Evolutionary conservation across 2,797 vertebrate species (phyloP), one percentile per base, ranked within the genome.

Genomic region (Tapirus indicus): DNA sequence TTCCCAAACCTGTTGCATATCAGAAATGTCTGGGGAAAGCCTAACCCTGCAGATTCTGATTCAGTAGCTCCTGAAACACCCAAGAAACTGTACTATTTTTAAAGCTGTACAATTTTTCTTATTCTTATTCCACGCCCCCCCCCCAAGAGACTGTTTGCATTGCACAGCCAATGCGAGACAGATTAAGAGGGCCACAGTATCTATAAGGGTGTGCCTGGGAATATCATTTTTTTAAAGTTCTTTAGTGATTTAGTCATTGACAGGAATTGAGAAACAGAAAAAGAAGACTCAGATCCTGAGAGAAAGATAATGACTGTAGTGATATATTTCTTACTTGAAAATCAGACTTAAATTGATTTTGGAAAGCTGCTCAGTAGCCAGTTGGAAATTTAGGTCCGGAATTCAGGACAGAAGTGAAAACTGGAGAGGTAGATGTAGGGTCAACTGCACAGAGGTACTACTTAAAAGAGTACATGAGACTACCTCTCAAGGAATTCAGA

Each of bases 171-270:
- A 35, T 84, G 32, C 85, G n/a, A 96, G 85, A 49, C n/a, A 91
- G 41, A 60, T 47, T 90, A 83, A 94, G 18, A 88, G 62, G 18
- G 10, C 14, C 79, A 95, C n/a, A 62, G 6, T 78, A 49, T 54
- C 74, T 94, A 32, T 78, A 78, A 85, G 38, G 8, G 49, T 54
- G 14, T 68, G 8, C 6, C 56, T 94, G 54, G 13, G 35, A 90
- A 94, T 56, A 84, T 21, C 79, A 49, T 21, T 75, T 94, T 58
- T 84, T 85, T 69, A 27, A 85, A 86, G 6, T 95, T 71, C 23
- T 29, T 32, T 88, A n/a, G 27, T 58, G 75, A 92, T 82, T 96
- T 75, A 95, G 75, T 41, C 41, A 82, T 60, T 91, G 62, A 52
- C 23, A 74, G 44, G 83, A 85, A 62, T 29, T 86, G 25, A 96